Evolutionary conservation across 2,888 invertebrate genomes (phyloP), one percentile per base, ranked within the genome.

Genomic region (Andrena chrysosceles): DNA sequence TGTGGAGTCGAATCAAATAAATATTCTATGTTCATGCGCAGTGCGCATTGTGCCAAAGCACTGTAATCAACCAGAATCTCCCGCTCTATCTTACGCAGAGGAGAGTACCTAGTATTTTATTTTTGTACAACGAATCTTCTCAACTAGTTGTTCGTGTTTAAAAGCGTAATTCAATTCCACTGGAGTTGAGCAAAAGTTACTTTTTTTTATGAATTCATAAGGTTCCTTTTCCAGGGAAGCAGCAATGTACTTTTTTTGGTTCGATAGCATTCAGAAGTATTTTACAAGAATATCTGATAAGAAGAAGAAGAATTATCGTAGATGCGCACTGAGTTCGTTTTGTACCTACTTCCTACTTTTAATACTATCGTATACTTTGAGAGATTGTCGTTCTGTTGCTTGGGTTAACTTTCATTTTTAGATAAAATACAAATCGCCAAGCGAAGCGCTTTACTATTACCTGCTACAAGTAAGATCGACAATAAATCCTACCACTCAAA

Each of bases 381-480:
- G 16, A 52, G 23, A 35, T 52, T 23, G 16, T 26, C 20, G 26
- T n/a, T 13, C 42, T 56, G 26, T 13, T 20, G 16, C 6, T 48
- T 42, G 5, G 16, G 7, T 20, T 2, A 23, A 16, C 29, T 10
- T 26, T 42, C 5, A 5, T 48, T 59, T 48, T 74, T 66, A 48
- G 66, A 74, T 66, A 74, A 74, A 74, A 7, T 2, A 73, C 29
- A 6, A 16, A 2, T 54, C 16, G 26, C 13, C 29, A 0, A 6
- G n/a, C n/a, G 3, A 10, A 20, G 52, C 52, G 52, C 20, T 8
- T 52, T 52, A 52, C n/a, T 52, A 23, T 20, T 23, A 23, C 23
- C 23, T 26, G 3, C 54, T 8, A 20, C 23, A 54, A 54, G 54
- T 23, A 54, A 20, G 23, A 20, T 54, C 20, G 54, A 54, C 42